These are phyloP conservation scores for Synanthedon myopaeformis DNA, from an alignment of 2,888 invertebrate species.

Conservation along the genomic window DNA sequence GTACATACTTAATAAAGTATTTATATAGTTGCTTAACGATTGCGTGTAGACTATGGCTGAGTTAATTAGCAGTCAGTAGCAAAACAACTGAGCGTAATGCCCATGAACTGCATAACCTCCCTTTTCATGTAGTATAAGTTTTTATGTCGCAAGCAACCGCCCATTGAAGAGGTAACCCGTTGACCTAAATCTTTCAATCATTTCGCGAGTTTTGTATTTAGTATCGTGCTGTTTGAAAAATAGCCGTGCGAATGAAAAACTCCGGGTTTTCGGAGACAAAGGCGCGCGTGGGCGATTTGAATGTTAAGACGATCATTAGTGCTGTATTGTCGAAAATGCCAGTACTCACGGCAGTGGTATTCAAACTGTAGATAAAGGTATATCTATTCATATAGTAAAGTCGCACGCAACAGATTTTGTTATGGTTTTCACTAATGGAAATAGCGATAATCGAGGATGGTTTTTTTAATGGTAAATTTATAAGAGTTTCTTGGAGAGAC, in stretches of 20 bases:
- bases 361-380: constrained; percentile 27
- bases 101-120: constrained; percentile 40
- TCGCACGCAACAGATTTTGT: too few relatives aligned
- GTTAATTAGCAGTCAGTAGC: constrained; percentile 38
- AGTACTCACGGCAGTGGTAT: constrained; percentile 24
- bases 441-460: too few relatives aligned
- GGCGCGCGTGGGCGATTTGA: constrained; percentile 59
- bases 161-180: constrained; percentile 36
- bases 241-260: constrained; percentile 51
- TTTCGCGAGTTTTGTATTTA: constrained; percentile 27
- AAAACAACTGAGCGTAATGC: constrained; percentile 27
- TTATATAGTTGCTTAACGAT: neutral
- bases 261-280: constrained; percentile 57
- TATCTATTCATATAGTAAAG: too few relatives aligned
- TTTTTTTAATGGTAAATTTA: too few relatives aligned
- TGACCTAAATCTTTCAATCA: constrained; percentile 61
- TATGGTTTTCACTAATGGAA: too few relatives aligned
- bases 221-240: constrained; percentile 59
- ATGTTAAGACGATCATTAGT: constrained; percentile 66
- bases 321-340: constrained; percentile 53
- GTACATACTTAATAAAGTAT: too few relatives aligned
- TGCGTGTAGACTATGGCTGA: neutral
- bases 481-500: too few relatives aligned
- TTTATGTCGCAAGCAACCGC: constrained; percentile 26
- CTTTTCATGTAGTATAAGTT: constrained; percentile 19